Conservation (phyloP, 2,888 invertebrate species). For the Dendrolimus houi region DNA sequence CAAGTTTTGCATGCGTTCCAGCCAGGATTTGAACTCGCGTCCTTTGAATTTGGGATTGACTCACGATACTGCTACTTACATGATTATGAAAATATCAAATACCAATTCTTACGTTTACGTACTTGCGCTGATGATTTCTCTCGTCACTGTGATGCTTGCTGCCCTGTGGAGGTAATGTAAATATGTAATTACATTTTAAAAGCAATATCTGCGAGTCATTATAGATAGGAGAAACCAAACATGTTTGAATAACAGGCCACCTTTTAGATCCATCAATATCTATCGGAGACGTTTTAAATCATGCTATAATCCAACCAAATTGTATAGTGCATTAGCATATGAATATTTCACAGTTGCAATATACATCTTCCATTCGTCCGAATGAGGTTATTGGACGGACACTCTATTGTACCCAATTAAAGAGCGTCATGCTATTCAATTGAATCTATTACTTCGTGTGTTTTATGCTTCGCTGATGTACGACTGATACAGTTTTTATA, state of each 20-base stretch:
- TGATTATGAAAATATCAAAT: no score
- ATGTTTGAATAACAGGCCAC: background rate
- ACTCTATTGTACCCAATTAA: conserved; percentile 57
- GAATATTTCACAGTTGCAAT: background rate
- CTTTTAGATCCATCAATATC: background rate
- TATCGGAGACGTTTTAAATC: background rate
- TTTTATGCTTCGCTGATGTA: conserved; percentile 1
- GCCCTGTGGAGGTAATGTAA: no score
- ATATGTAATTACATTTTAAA: no score
- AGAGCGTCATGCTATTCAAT: conserved; percentile 52
- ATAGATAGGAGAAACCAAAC: no score
- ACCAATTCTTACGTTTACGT: no score
- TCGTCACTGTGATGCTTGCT: no score
- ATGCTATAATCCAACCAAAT: background rate
- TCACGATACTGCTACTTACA: no score
- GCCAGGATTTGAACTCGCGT: no score
- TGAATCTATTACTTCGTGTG: conserved; percentile 40
- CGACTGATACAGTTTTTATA: conserved; percentile 2
- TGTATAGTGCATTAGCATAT: background rate
- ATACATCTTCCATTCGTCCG: background rate
- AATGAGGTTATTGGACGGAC: background rate
- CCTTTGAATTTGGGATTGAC: no score
- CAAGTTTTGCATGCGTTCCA: no score
- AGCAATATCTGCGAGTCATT: no score
- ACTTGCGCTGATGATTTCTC: no score